Conservation (phyloP, 1,140 invertebrate genomes). For the Elymnias hypermnestra region DNA sequence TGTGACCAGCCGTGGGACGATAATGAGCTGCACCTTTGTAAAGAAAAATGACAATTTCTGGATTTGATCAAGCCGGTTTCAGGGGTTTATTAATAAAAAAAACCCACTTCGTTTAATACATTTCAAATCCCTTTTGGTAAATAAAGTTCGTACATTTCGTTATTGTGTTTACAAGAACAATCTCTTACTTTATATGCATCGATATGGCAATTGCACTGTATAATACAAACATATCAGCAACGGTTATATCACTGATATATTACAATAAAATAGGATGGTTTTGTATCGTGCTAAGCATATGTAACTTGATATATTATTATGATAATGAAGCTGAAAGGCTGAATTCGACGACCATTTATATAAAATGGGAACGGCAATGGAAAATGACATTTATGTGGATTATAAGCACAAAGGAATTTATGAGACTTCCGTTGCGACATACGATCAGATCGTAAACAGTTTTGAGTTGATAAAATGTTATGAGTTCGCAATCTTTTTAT, state of each 20-base stretch:
- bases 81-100: too few species aligned
- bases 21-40: too few species aligned
- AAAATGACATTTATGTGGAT: slow-evolving; percentile 5
- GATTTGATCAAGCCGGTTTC: too few species aligned
- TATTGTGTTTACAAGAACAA: too few species aligned
- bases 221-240: too few species aligned
- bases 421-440: slow-evolving; percentile 1
- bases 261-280: not conserved
- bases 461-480: slow-evolving; percentile 6
- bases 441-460: slow-evolving; percentile 7
- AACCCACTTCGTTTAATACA: too few species aligned
- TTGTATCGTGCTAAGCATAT: not conserved
- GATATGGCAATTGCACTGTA: too few species aligned
- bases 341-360: slow-evolving; percentile 3
- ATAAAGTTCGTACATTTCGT: too few species aligned
- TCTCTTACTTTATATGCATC: too few species aligned
- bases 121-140: too few species aligned
- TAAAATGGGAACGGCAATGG: slow-evolving; percentile 5
- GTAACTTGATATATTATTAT: slow-evolving; percentile 1
- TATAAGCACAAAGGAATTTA: slow-evolving; percentile 5
- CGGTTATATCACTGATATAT: not conserved
- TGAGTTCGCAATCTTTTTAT: slow-evolving; percentile 4
- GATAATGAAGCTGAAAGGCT: slow-evolving; percentile 1
- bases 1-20: too few species aligned
- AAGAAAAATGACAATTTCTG: too few species aligned